Evolutionary conservation across 2,113 vertebrate species (phyloP), one percentile per base, ranked within the genome.

Genomic region (Polyodon spathula): DNA sequence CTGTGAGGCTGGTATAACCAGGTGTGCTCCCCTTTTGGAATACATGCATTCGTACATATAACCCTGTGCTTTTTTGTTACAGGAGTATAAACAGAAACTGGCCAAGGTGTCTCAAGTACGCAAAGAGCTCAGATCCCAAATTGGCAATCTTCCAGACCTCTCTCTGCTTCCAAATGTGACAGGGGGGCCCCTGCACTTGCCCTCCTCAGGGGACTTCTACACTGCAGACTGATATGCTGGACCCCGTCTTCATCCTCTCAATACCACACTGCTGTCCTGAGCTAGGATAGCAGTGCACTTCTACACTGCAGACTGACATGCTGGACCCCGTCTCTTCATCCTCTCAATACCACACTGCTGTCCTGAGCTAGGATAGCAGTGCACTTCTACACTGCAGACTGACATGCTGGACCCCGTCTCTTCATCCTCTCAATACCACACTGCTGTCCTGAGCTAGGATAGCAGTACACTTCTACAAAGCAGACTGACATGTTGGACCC

Each of bases 61-160:
- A 27, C 16, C 6, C 6, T 11, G 8, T 50, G 56, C 76, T 75
- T 50, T 66, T 73, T 6, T 76, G 2, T 89, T 89, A 6, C 81
- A 99, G 96, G 96, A 99, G 65, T 97, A 97, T 81, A 99, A 98
- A 71, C 89, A 85, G 68, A 99, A 99, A 81, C 81, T 99, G 77
- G 91, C 88, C 63, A 86, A 88, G 71, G 95, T 97, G 67, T 93
- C 94, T 71, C 88, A 94, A 73, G 96, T 99, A 17, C 88, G 95
- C 55, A 99, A 97, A 79, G 96, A 98, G 79, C 90, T 99, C 62
- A 88, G 92, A 44, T 90, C 93, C 27, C 94, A 92, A 63, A 90
- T 97, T 66, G 92, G 88, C 83, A 90, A 82, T 79, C 90, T 99
- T 42, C 93, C 94, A 55, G 90, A 92, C 70, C 86, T 94, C 27